phyloP scores from a whole-genome alignment of 2,797 vertebrate genomes.

The Ptychadena robeensis region DNA sequence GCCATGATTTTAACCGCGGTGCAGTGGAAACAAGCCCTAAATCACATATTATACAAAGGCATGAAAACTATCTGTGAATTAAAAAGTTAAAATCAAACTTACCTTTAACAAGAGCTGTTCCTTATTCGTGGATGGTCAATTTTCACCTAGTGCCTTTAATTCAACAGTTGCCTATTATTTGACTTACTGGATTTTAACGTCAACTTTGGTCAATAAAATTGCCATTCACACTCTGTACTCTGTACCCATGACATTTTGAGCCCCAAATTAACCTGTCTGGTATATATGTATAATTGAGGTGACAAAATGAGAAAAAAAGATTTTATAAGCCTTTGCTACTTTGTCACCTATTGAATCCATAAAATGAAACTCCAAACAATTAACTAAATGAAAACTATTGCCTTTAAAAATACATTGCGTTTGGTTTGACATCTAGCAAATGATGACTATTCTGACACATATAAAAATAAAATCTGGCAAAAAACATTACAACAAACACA shows the following conservation, averaged over 20 bases:
- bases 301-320: neutral
- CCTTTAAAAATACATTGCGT: slow-evolving; percentile 32
- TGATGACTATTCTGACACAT: slow-evolving; percentile 9
- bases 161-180: neutral
- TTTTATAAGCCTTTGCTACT: neutral
- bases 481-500: slow-evolving; percentile 59
- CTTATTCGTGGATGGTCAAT: too few species aligned
- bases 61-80: too few species aligned
- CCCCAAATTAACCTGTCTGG: neutral
- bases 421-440: slow-evolving; percentile 21
- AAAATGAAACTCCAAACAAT: neutral
- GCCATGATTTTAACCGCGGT: too few species aligned
- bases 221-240: neutral
- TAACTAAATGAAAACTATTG: slow-evolving; percentile 30
- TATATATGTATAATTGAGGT: neutral
- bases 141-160: too few species aligned
- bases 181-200: neutral
- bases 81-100: too few species aligned
- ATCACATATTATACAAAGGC: too few species aligned
- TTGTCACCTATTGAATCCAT: neutral
- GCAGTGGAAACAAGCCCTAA: too few species aligned
- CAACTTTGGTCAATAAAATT: neutral
- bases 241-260: too few species aligned
- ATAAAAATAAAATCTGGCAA: slow-evolving; percentile 20
- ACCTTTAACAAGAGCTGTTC: too few species aligned